Evolutionary conservation across 2,797 vertebrate species (phyloP), one percentile per base, ranked within the genome.

Genomic region (Pachyuromys duprasi): DNA sequence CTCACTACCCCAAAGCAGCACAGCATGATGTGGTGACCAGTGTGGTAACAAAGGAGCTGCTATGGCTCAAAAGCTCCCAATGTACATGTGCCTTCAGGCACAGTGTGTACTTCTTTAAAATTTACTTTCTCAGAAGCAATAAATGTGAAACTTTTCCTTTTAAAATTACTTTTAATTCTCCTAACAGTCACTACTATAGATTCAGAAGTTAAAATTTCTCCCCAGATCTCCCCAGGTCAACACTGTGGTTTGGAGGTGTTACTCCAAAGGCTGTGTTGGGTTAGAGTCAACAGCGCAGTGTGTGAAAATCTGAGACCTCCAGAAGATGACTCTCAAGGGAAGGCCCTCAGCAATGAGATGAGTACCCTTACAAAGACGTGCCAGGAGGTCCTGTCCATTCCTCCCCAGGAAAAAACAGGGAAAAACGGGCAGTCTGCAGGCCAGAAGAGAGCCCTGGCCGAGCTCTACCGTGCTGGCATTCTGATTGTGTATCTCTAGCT

Each of bases 101-200:
- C 78, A 45, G 90, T 9, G 55, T 63, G 76, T 74, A 90, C 82
- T 91, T 81, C 69, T 95, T 80, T 26, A 75, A n/a, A 76, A 65
- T 93, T 95, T 26, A 62, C 76, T 86, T 94, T 91, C 74, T 93
- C 55, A 88, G 31, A 87, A 70, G 93, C 70, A 82, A 3, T 91
- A 72, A 95, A 87, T 14, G 33, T 72, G 70, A 18, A 84, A 28
- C 42, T 45, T 86, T 84, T 94, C 80, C 79, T 22, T 49, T 95
- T 57, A 22, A 84, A 88, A 18, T 57, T 57, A 57, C 55, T 57
- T 18, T 57, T 57, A 18, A 11, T 49, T 11, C 49, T 49, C 72
- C 31, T 67, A 60, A 49, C 14, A 83, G 18, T 87, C 62, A 80
- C 70, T 70, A 78, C 55, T 75, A 53, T 2, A 24, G 74, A 84